Base-by-base conservation (phyloP, 2,888 invertebrate species). In the Papilio elwesi region DNA sequence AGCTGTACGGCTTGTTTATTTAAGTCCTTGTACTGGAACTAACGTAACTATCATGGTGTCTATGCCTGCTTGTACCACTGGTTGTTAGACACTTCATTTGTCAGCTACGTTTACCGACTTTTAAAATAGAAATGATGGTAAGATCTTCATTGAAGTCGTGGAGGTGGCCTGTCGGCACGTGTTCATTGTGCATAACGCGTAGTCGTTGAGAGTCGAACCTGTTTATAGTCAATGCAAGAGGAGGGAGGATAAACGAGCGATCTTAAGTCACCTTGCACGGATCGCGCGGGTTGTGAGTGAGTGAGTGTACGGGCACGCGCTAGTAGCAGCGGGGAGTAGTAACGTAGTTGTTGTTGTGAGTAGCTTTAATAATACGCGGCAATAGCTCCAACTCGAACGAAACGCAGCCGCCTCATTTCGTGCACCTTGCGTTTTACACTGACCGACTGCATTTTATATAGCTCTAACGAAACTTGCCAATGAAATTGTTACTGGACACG, bases 341-440 rank as follows among this genome's bases (percentile, higher is more conserved):
- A 71, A 71, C 4, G 26, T 66, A 71, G 71, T 59, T 67, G 15
- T 59, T 66, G 63, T 53, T 55, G 55, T 55, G 36, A 52, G 66
- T 62, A 16, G 10, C 51, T 62, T 36, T 71, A 67, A 48, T 71
- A 62, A 71, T 71, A 67, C 26, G 43, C 52, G 26, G 67, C 59
- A 48, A 52, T 62, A 53, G 59, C 62, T 62, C 52, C 4, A 26
- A 26, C 26, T 26, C 2, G 26, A 26, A 26, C 26, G 47, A 71
- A 38, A 52, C 36, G 52, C 26, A 51, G 51, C 26, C 71, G 57
- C 38, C 67, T 8, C 12, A 7, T 51, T 59, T 26, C 26, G 52
- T 67, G 43, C 26, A 12, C 43, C 59, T 59, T 59, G 59, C 13
- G 12, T 36, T 12, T n/a, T n/a, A n/a, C 13, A 36, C 7, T 5